These are phyloP conservation scores for Hydropsyche betteni DNA, from an alignment of 2,888 invertebrate genomes.

Conservation along the genomic window DNA sequence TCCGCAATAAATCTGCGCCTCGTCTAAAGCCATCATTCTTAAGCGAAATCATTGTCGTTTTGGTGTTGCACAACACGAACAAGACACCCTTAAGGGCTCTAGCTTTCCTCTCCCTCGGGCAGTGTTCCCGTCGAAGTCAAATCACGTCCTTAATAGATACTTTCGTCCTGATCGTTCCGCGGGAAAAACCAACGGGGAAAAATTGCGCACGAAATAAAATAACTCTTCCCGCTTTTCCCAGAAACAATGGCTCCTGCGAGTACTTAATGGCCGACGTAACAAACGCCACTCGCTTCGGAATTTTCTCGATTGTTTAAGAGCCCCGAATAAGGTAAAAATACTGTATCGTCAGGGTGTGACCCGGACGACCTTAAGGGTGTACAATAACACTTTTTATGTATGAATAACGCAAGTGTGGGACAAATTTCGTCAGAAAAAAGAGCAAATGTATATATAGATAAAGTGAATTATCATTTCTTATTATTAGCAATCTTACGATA, in stretches of 20 bases:
- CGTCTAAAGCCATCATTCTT: constrained; percentile 34
- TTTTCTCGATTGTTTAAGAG: too few relatives aligned
- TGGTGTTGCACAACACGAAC: background rate
- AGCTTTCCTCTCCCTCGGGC: background rate
- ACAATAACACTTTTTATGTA: too few relatives aligned
- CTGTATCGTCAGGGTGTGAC: background rate
- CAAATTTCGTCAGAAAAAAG: too few relatives aligned
- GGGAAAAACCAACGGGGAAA: constrained; percentile 4
- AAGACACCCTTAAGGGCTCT: constrained; percentile 1
- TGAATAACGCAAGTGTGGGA: too few relatives aligned
- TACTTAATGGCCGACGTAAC: constrained; percentile 13
- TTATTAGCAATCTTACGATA: too few relatives aligned
- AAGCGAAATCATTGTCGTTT: constrained; percentile 26
- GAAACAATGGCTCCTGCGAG: constrained; percentile 5
- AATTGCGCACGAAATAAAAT: constrained; percentile 48
- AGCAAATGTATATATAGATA: too few relatives aligned
- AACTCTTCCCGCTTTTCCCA: constrained; percentile 43
- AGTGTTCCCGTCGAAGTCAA: constrained; percentile 41
- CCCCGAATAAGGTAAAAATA: too few relatives aligned
- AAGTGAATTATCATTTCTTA: too few relatives aligned
- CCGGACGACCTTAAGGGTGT: too few relatives aligned
- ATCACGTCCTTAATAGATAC: constrained; percentile 52
- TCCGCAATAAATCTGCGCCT: constrained; percentile 27
- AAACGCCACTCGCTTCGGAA: background rate
- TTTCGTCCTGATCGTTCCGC: constrained; percentile 49